phyloP scores from a whole-genome alignment of 2,888 invertebrate genomes.

The Napeogenes sylphis region DNA sequence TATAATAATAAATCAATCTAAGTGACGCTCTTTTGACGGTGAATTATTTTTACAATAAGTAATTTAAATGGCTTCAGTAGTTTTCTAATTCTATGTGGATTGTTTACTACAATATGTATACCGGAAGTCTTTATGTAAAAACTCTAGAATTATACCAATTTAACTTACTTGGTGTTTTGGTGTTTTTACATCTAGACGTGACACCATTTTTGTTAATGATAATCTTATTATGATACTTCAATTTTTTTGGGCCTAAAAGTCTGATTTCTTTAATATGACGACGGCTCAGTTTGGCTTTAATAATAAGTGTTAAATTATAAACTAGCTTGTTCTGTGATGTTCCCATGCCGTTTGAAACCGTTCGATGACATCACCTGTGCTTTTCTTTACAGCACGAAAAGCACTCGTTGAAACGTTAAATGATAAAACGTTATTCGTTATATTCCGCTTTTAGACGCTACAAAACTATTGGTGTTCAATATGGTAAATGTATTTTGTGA shows the following conservation, averaged over 20 bases:
- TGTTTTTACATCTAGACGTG: not conserved
- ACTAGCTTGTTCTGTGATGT: conserved; percentile 20
- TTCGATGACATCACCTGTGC: conserved; percentile 26
- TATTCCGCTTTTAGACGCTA: conserved; percentile 34
- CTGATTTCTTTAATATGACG: conserved; percentile 11
- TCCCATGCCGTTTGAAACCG: conserved; percentile 13
- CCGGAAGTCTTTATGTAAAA: too few species aligned
- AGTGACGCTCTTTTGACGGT: conserved; percentile 56
- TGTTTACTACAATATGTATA: too few species aligned
- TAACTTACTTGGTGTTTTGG: too few species aligned
- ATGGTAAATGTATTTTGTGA: conserved; percentile 35
- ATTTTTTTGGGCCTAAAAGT: not conserved
- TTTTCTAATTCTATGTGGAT: not conserved
- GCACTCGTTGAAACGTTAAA: conserved; percentile 26
- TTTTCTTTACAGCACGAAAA: conserved; percentile 32
- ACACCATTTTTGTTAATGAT: not conserved
- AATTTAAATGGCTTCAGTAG: conserved; percentile 30
- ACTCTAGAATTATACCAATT: too few species aligned
- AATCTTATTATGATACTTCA: not conserved
- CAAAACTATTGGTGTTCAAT: conserved; percentile 34
- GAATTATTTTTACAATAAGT: conserved; percentile 55
- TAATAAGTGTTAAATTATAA: conserved; percentile 17
- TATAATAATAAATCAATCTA: conserved; percentile 53
- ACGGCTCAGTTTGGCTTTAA: conserved; percentile 22
- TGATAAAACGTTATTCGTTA: conserved; percentile 10